A percentile compares a stretch with the other conserved stretches of the same genome.
Evolutionary conservation across 2,888 invertebrate species (phyloP).

Genomic region (Andrena hattorfiana): DNA sequence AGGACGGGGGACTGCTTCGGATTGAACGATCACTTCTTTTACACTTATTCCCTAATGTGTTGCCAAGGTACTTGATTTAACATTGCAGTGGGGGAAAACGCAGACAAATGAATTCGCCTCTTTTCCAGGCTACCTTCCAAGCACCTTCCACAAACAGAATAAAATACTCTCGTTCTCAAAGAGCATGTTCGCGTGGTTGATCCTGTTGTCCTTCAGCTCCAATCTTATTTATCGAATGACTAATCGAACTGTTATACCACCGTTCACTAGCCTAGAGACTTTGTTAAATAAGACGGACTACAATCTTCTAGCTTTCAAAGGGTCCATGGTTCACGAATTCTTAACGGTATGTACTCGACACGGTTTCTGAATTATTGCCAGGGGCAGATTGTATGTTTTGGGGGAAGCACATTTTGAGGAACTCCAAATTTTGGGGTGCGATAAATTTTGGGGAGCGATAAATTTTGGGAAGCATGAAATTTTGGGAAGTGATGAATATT

Average conservation of each 20-base stretch:
- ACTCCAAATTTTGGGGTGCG: too few species aligned
- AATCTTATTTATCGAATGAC: slow-evolving; percentile 68
- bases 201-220: slow-evolving; percentile 63
- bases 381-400: too few species aligned
- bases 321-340: slow-evolving; percentile 44
- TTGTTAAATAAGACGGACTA: slow-evolving; percentile 62
- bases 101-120: neutral
- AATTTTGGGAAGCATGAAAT: too few species aligned
- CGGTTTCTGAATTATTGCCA: neutral
- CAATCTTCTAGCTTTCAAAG: slow-evolving; percentile 38
- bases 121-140: slow-evolving; percentile 56
- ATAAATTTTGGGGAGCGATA: too few species aligned
- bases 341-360: slow-evolving; percentile 30
- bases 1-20: slow-evolving; percentile 13
- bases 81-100: neutral
- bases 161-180: slow-evolving; percentile 65
- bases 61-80: slow-evolving; percentile 55
- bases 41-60: slow-evolving; percentile 64
- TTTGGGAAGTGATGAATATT: too few species aligned
- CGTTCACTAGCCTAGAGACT: slow-evolving; percentile 58
- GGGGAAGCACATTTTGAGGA: too few species aligned
- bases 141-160: slow-evolving; percentile 47
- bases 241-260: slow-evolving; percentile 43
- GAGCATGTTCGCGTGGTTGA: slow-evolving; percentile 67
- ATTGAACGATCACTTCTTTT: slow-evolving; percentile 66